Evolutionary conservation across 2,113 vertebrate species (phyloP), one percentile per base, ranked within the genome.

Genomic region (Poeciliopsis occidentalis): DNA sequence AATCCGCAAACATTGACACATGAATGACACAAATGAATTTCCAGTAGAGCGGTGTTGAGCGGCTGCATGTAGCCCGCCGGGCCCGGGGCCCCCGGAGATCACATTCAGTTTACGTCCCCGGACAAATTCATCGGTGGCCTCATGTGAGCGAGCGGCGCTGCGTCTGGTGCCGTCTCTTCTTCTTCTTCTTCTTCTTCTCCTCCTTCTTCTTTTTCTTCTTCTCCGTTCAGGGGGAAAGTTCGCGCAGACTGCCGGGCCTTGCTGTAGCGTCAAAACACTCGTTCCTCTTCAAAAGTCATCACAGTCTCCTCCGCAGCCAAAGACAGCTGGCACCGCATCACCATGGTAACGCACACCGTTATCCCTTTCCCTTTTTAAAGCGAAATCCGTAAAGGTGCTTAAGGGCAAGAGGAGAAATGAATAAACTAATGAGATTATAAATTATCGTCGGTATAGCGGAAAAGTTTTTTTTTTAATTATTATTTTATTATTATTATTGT

Each of bases 301-400:
- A 69, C 80, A 69, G 73, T 80, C 84, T 81, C 68, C 37, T 71
- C 41, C 32, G 69, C 64, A 60, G 72, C 60, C 78, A 41, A 75
- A 80, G 86, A 90, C 91, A 92, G 87, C 90, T 92, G 90, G 91
- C 92, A 88, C 80, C 51, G 85, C 85, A 88, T 93, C 89, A 71
- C 85, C 87, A 93, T 93, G 92, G 92, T 88, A 92, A 93, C 90
- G 69, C 86, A 85, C 88, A 90, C 85, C 73, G 86, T 81, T 87
- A 57, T 57, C n/a, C n/a, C 7, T n/a, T n/a, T n/a, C n/a, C n/a
- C n/a, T 24, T 54, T 57, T 57, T 57, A n/a, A 57, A n/a, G 51
- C 86, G 80, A 86, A 90, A 88, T 75, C 85, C 80, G 73, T 83
- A 66, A 80, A 67, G 75, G 85, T 13, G 92, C 84, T 93, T 90